Evolutionary conservation across 2,797 vertebrate species (phyloP).

Genomic region (Holocentrus rufus): DNA sequence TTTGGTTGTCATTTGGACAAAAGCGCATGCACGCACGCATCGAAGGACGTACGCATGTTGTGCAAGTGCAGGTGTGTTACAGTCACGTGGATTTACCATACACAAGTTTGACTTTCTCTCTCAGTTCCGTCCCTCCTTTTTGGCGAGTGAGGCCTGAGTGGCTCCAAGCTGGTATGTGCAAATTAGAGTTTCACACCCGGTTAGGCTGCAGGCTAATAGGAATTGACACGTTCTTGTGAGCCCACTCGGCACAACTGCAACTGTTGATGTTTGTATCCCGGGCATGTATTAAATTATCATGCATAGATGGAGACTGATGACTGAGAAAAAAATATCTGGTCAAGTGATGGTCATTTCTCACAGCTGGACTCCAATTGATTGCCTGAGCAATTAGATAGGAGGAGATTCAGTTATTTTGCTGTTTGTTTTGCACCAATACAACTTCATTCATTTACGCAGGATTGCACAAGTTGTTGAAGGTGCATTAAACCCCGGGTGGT

Average conservation of each 20-base stretch:
- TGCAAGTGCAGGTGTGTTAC: constrained; percentile 42
- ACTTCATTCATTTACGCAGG: not conserved
- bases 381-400: not conserved
- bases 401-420: not conserved
- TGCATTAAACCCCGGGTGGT: not conserved
- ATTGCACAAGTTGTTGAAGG: not conserved
- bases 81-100: constrained; percentile 12
- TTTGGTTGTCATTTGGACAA: constrained; percentile 53
- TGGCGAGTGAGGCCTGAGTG: constrained; percentile 31
- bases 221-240: constrained; percentile 69
- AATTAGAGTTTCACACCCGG: constrained; percentile 79
- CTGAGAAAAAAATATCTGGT: constrained; percentile 34
- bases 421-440: not conserved
- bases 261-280: constrained; percentile 69
- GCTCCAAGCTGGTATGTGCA: constrained; percentile 67
- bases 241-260: constrained; percentile 67
- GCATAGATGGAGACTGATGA: constrained; percentile 54
- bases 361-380: constrained; percentile 9
- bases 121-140: not conserved
- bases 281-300: constrained; percentile 45
- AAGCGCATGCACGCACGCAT: constrained; percentile 50
- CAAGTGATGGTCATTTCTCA: constrained; percentile 44
- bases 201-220: constrained; percentile 75
- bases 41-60: constrained; percentile 57
- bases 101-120: constrained; percentile 32